These are phyloP conservation scores for Lagodon rhomboides DNA, from an alignment of 2,797 vertebrate genomes.

Conservation along the genomic window DNA sequence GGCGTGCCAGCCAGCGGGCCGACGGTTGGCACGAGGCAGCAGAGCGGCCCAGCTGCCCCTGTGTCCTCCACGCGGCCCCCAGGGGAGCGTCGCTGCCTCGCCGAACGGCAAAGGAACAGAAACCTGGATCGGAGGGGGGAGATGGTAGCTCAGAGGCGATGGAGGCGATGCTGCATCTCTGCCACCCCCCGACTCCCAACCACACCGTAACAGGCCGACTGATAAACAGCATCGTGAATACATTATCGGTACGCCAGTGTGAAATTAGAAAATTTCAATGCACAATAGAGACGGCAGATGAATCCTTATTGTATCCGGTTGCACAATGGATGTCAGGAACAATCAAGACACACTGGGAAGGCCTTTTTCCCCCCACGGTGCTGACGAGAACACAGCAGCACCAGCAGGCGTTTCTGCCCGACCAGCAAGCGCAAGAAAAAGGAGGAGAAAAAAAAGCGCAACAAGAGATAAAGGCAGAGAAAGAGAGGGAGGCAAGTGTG, in stretches of 20 bases:
- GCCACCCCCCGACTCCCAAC: constrained; percentile 15
- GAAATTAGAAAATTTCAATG: constrained; percentile 31
- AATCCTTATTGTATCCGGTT: constrained; percentile 2
- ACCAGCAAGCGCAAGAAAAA: constrained; percentile 37
- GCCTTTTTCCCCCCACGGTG: constrained; percentile 9
- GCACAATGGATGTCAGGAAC: constrained; percentile 19
- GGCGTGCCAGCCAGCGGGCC: constrained; percentile 58
- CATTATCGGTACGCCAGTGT: constrained; percentile 23
- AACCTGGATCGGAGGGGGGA: constrained; percentile 59
- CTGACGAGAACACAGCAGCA: constrained; percentile 33
- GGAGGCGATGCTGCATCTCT: constrained; percentile 58
- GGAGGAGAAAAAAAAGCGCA: constrained; percentile 17
- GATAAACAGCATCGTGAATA: constrained; percentile 20
- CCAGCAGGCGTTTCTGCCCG: constrained; percentile 47
- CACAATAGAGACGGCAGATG: constrained; percentile 17
- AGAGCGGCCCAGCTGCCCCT: constrained; percentile 80
- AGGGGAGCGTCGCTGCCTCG: constrained; percentile 44
- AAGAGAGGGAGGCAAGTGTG: constrained; percentile 7
- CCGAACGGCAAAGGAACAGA: constrained; percentile 34
- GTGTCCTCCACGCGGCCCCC: constrained; percentile 63
- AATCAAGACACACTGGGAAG: constrained; percentile 17
- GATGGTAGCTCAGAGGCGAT: constrained; percentile 65
- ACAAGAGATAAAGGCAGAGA: constrained; percentile 33
- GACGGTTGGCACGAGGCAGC: constrained; percentile 74
- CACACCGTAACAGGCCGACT: constrained; percentile 27